phyloP scores from a whole-genome alignment of 2,888 invertebrate species.

The Tyria jacobaeae region DNA sequence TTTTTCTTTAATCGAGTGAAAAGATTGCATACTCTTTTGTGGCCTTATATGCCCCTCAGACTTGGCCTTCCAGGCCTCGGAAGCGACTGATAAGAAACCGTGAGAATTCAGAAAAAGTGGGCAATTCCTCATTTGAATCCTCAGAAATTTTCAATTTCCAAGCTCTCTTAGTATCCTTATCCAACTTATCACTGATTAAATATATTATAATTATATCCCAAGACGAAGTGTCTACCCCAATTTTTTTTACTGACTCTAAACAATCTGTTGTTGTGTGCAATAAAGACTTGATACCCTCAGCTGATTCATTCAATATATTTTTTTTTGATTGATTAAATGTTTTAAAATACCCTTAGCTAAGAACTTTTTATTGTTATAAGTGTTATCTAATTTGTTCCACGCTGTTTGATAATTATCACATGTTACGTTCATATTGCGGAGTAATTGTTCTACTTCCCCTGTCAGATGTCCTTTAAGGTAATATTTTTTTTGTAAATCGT shows the following conservation, averaged over 20 bases:
- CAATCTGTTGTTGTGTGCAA: too few species aligned
- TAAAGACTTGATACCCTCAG: too few species aligned
- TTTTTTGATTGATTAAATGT: too few species aligned
- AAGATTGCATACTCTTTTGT: background rate
- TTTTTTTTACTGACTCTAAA: background rate
- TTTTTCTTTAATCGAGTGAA: background rate
- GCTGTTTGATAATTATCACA: too few species aligned
- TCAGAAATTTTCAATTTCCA: constrained; percentile 8
- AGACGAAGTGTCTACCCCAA: background rate
- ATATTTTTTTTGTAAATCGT: too few species aligned
- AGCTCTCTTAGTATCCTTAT: constrained; percentile 2
- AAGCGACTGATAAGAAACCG: background rate
- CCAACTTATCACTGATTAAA: background rate
- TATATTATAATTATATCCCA: constrained; percentile 1
- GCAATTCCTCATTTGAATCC: background rate
- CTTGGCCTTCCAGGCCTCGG: background rate
- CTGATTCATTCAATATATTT: too few species aligned
- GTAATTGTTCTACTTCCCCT: too few species aligned
- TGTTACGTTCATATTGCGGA: too few species aligned
- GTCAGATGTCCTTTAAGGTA: too few species aligned
- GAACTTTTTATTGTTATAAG: too few species aligned
- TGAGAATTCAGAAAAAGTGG: background rate
- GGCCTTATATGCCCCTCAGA: background rate
- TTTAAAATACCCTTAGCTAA: too few species aligned
- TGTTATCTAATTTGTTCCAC: too few species aligned